Evolutionary conservation across 2,113 vertebrate genomes (phyloP).

Genomic region (Leuciscus idus): DNA sequence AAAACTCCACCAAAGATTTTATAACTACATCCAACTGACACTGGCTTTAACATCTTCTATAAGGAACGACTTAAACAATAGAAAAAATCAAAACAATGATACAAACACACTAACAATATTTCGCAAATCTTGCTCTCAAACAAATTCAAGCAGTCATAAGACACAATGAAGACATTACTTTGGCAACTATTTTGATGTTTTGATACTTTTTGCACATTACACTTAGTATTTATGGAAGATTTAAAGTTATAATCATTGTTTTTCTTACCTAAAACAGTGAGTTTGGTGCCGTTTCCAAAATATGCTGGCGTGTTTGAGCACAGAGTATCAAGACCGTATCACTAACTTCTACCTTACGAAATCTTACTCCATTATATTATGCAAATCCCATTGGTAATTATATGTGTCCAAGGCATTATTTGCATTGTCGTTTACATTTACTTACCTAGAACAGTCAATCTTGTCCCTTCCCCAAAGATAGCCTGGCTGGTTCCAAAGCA

Average conservation of each 20-base stretch:
- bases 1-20: conserved; percentile 60
- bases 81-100: too few species aligned
- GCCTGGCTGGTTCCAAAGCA: conserved; percentile 50
- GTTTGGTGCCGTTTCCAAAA: conserved; percentile 63
- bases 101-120: background rate
- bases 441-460: conserved; percentile 63
- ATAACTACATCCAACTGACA: background rate
- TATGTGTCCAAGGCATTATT: background rate
- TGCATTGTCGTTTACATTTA: background rate
- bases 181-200: background rate
- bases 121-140: background rate
- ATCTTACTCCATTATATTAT: background rate
- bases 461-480: conserved; percentile 66
- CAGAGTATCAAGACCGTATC: conserved; percentile 51
- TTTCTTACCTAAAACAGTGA: conserved; percentile 64
- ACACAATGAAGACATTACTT: background rate
- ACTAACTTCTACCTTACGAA: conserved; percentile 24
- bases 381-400: background rate
- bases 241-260: background rate
- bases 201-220: background rate
- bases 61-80: too few species aligned
- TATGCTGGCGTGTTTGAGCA: conserved; percentile 52
- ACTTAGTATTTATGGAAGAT: background rate
- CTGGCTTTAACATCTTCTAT: background rate
- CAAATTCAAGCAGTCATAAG: background rate